Percentiles rank a stretch among this genome's conserved stretches.
Conservation (phyloP, 2,888 invertebrate genomes). For the Cinara cedri region DNA sequence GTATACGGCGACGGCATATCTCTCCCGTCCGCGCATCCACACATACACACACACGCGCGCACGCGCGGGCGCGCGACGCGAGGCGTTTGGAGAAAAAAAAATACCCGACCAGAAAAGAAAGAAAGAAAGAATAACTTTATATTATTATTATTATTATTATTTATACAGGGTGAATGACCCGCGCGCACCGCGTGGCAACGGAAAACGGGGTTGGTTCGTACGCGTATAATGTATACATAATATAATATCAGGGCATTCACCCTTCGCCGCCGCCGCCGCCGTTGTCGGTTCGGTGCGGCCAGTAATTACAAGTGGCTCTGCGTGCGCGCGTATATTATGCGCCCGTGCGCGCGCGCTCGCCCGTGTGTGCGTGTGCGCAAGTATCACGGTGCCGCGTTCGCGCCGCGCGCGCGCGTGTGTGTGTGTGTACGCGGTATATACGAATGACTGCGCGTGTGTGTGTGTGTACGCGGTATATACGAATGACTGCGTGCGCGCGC, state of each 20-base stretch:
- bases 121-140: conserved; percentile 56
- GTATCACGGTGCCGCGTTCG: background rate
- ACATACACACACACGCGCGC: too few relatives aligned
- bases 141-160: conserved; percentile 29
- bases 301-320: conserved; percentile 55
- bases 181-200: conserved; percentile 7
- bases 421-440: background rate
- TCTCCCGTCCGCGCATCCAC: conserved; percentile 32
- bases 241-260: conserved; percentile 54
- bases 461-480: conserved; percentile 6
- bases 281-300: conserved; percentile 55
- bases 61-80: too few relatives aligned
- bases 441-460: background rate
- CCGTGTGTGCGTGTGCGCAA: conserved; percentile 20
- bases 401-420: background rate
- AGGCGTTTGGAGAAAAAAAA: conserved; percentile 47
- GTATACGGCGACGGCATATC: conserved; percentile 34
- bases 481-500: background rate
- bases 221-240: too few relatives aligned
- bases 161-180: conserved; percentile 55
- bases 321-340: conserved; percentile 25
- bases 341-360: background rate
- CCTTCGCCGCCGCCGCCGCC: conserved; percentile 22
- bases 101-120: conserved; percentile 2
- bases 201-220: conserved; percentile 56